A percentile compares a stretch with the other conserved stretches of the same genome.
These are phyloP conservation scores for Pogonomyrmex californicus DNA, from an alignment of 1,140 invertebrate genomes.

Conservation along the genomic window DNA sequence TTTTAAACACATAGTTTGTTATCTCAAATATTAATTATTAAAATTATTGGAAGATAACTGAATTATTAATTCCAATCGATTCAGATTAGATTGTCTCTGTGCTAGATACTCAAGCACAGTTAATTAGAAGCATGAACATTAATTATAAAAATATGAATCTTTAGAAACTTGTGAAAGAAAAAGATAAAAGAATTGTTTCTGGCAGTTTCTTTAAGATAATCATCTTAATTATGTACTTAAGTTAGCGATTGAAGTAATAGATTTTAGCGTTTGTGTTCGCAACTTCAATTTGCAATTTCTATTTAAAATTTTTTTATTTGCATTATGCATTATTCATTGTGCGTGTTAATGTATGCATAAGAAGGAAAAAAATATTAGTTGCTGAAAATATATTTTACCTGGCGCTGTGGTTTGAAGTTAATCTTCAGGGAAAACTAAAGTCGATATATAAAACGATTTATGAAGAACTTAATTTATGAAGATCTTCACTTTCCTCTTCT, in stretches of 20 bases:
- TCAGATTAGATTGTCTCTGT: background rate
- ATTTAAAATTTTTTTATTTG: background rate
- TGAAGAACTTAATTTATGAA: slow-evolving; percentile 22
- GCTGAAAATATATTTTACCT: background rate
- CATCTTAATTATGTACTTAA: background rate
- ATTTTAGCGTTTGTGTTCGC: background rate
- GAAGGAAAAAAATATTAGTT: background rate
- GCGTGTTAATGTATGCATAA: background rate
- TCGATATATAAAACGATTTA: background rate
- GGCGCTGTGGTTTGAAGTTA: background rate
- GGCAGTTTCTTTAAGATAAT: background rate
- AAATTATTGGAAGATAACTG: background rate
- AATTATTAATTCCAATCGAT: background rate
- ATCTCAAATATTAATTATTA: background rate
- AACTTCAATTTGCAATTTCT: background rate
- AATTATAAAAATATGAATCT: background rate
- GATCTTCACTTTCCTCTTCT: slow-evolving; percentile 22
- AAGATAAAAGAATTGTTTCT: background rate
- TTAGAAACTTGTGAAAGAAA: background rate
- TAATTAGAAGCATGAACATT: background rate
- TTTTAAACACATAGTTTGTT: background rate
- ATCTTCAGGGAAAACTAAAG: slow-evolving; percentile 23
- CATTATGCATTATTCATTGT: background rate
- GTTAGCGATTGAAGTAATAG: background rate
- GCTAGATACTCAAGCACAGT: background rate